A percentile compares a stretch with the other conserved stretches of the same genome.
These are phyloP conservation scores for Palythoa heliodiscus DNA, from an alignment of 92 coral and sea anemone genomes.

Conservation along the genomic window DNA sequence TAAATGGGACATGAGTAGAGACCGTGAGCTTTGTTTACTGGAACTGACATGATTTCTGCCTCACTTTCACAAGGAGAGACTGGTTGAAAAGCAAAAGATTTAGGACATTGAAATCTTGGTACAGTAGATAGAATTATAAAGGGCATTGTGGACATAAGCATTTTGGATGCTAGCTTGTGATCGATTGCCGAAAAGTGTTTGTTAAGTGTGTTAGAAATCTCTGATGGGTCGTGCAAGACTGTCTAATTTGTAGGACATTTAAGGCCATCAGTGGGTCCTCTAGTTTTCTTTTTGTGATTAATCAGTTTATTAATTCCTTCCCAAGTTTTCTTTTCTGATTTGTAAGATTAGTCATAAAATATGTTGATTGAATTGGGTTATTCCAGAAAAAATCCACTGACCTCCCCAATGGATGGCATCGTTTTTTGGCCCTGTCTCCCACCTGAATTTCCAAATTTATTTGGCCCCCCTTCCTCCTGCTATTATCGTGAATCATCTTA, in stretches of 20 bases:
- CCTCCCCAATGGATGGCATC: no score
- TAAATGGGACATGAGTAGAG: constrained; percentile 13
- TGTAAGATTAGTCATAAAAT: neutral
- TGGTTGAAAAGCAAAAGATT: constrained; percentile 6
- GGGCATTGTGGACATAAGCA: neutral
- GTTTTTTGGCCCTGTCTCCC: no score
- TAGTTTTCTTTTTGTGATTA: neutral
- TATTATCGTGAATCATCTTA: no score
- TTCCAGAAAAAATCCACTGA: no score
- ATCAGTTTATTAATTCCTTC: neutral
- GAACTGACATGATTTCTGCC: constrained; percentile 1
- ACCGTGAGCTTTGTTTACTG: neutral
- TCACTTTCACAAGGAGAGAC: neutral
- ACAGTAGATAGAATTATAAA: neutral
- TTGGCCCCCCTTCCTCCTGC: no score
- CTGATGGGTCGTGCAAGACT: neutral
- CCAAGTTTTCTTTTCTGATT: neutral
- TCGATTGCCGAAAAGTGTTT: neutral
- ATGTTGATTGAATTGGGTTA: no score
- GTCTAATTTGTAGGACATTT: neutral
- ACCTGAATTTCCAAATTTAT: no score
- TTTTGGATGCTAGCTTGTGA: neutral
- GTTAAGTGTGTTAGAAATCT: constrained; percentile 9
- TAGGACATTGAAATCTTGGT: neutral
- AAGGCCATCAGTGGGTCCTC: neutral